Base-by-base conservation (phyloP, 1,140 invertebrate species). In the Megathymus violae region DNA sequence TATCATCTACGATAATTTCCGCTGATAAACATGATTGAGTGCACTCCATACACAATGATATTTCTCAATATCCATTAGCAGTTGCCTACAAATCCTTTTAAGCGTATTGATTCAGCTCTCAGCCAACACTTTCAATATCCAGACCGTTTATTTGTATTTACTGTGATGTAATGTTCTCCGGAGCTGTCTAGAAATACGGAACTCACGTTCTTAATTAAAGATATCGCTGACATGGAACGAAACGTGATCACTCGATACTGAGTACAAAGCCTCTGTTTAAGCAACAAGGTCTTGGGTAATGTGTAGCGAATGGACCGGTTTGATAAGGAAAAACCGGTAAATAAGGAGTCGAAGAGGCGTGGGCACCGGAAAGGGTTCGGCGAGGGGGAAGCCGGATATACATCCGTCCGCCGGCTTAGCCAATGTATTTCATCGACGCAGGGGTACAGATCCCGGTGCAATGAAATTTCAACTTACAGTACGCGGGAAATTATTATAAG, bases 311-410 rank as follows among this genome's bases (percentile, higher is more conserved):
- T 86, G 82, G 76, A 73, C 69, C 69, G 61, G 69, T 71, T 74
- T 85, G 82, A 89, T 89, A 86, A 87, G 82, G 82, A 84, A 86
- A 87, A 88, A 82, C 76, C 73, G 72, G 78, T 88, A 87, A 89
- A 89, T 86, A 89, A 82, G 74, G n/a, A n/a, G n/a, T 76, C 78
- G 76, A 77, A 69, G 69, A 71, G 76, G 71, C 62, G 64, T 64
- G 62, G 61, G 52, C 71, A 63, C 74, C 71, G 83, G 78, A 81
- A 78, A 75, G 63, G 79, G 74, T 74, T 71, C 70, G n/a, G n/a
- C n/a, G n/a, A 74, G 67, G 48, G 62, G 63, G 63, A 51, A 67
- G 64, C 38, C 78, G 78, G 77, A 81, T 74, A 74, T 64, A 78
- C 72, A 65, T 50, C 67, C 63, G 70, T 62, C 80, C 66, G 67